Evolutionary conservation across 2,113 vertebrate genomes (phyloP), one percentile per base, ranked within the genome.

Genomic region (Otolemur garnettii): DNA sequence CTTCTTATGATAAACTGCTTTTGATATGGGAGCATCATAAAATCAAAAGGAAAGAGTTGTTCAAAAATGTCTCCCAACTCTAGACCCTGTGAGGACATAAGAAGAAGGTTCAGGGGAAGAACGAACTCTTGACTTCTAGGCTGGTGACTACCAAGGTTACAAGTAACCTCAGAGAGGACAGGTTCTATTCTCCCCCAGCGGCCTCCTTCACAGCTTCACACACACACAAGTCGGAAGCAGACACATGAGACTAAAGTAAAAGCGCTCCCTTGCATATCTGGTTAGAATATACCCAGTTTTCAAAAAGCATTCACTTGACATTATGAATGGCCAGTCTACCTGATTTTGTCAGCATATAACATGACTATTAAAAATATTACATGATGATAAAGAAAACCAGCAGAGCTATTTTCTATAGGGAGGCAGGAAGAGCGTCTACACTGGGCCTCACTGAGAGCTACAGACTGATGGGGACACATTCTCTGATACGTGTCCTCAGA

Each of bases 401-500:
- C 7, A 78, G 45, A 35, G 85, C 14, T 92, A n/a, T 26, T 60
- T 92, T 62, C 64, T 80, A 8, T 1, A 24, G 4, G 71, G 78
- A 50, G 38, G 28, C 7, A n/a, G 33, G 50, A 12, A 77, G 53
- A 28, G 17, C 1, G 24, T 77, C 68, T 38, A 35, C 69, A 15
- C 0, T 10, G 22, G 81, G 35, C n/a, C 57, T 45, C 53, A 4
- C 3, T 1, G n/a, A 82, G 0, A 5, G 24, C 2, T 14, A 0
- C 1, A 5, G 12, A 81, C 22, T 19, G 5, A 22, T 10, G 10
- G 35, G 18, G 30, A 4, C 38, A 33, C 1, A 0, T 0, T 4
- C 7, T 4, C 33, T 22, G 19, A 69, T 59, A 10, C 7, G 2
- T 15, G 14, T 28, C 38, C 66, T 84, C 8, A 19, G 35, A 69